Evolutionary conservation across 2,113 vertebrate species (phyloP).

Genomic region (Synchiropus splendidus): DNA sequence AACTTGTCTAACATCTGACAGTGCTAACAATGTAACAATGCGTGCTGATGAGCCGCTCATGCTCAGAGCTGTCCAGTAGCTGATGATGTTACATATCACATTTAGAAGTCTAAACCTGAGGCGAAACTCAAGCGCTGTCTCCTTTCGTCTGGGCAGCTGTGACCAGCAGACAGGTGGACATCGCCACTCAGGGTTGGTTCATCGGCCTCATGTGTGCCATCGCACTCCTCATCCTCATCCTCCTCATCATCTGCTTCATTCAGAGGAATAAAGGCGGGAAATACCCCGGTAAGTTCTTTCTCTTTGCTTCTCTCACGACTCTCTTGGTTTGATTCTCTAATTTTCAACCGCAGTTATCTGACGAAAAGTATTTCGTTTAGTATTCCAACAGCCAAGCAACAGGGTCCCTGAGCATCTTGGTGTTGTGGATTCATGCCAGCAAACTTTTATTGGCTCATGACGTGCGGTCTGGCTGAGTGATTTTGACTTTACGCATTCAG

Average conservation of each 20-base stretch:
- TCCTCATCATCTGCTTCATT: conserved; percentile 97
- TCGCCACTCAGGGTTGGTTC: conserved; percentile 98
- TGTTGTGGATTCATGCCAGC: too few species aligned
- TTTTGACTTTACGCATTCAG: too few species aligned
- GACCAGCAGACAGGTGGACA: conserved; percentile 91
- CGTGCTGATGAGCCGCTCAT: conserved; percentile 6
- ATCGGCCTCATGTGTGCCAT: conserved; percentile 98
- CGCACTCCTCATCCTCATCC: conserved; percentile 92
- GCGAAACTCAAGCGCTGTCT: not conserved
- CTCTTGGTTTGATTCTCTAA: too few species aligned
- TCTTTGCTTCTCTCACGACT: too few species aligned
- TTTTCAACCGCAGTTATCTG: too few species aligned
- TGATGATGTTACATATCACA: not conserved
- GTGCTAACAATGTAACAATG: conserved; percentile 19
- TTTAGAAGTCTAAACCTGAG: too few species aligned
- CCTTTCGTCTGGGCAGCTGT: conserved; percentile 69
- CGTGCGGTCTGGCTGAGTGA: too few species aligned
- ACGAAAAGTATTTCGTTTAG: too few species aligned
- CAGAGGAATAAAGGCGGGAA: conserved; percentile 98
- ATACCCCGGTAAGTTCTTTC: conserved; percentile 82
- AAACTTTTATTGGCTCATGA: too few species aligned
- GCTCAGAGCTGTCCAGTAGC: not conserved
- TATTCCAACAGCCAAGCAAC: too few species aligned
- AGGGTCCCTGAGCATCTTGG: too few species aligned
- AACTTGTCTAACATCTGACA: conserved; percentile 27